phyloP scores from a whole-genome alignment of 2,888 invertebrate genomes.

The Mythimna albipuncta region DNA sequence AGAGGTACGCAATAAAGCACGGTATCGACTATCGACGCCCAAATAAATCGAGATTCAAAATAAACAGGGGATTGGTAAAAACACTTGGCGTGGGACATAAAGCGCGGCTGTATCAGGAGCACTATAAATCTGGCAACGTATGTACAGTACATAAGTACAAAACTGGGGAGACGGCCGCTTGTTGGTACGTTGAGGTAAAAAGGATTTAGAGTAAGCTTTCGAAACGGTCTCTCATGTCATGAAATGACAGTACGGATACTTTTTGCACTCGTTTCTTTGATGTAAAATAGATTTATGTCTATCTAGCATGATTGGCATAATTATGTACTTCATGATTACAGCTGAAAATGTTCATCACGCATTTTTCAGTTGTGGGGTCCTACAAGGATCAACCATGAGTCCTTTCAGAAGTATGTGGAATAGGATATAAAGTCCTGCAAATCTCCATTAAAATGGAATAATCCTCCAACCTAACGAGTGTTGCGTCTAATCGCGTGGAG shows the following conservation, averaged over 20 bases:
- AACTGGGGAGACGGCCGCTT: slow-evolving; percentile 2
- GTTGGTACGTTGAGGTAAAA: slow-evolving; percentile 17
- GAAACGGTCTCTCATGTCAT: background rate
- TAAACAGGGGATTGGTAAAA: slow-evolving; percentile 67
- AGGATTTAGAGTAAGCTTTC: slow-evolving; percentile 1
- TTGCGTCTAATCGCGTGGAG: too few species aligned
- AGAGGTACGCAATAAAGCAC: slow-evolving; percentile 55
- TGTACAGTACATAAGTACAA: slow-evolving; percentile 30
- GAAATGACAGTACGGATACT: background rate
- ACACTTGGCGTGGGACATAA: slow-evolving; percentile 68
- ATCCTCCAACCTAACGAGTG: too few species aligned
- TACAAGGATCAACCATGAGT: background rate
- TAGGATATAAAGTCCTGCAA: too few species aligned
- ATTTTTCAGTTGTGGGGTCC: background rate
- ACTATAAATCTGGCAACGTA: slow-evolving; percentile 70
- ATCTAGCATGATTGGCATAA: background rate
- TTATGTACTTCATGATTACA: background rate
- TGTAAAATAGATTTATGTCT: background rate
- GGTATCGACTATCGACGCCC: slow-evolving; percentile 61
- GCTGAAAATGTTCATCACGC: too few species aligned
- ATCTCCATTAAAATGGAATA: too few species aligned
- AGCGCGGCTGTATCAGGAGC: slow-evolving; percentile 70
- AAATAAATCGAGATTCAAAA: slow-evolving; percentile 70
- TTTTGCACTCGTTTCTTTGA: background rate
- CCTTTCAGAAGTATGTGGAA: too few species aligned